These are phyloP conservation scores for Ageneiosus marmoratus DNA, from an alignment of 2,113 vertebrate genomes.

Conservation along the genomic window DNA sequence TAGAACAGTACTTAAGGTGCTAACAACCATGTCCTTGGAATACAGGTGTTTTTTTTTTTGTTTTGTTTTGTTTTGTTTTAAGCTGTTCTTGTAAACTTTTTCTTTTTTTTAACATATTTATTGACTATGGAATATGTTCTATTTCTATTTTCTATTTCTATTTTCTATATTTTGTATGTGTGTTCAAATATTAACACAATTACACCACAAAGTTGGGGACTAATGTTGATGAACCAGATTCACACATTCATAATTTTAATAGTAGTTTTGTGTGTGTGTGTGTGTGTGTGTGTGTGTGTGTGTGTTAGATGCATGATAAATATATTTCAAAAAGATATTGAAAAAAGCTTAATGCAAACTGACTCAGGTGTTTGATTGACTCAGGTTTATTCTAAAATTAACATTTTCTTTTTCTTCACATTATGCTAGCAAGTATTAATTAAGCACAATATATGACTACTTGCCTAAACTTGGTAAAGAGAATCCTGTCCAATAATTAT, in stretches of 20 bases:
- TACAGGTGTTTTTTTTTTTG: constrained; percentile 2
- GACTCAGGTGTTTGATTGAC: neutral
- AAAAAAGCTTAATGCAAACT: neutral
- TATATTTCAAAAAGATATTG: neutral
- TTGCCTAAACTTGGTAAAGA: neutral
- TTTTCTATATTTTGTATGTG: neutral
- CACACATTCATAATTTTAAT: neutral
- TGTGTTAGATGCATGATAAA: neutral
- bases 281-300: too few species aligned
- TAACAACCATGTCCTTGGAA: constrained; percentile 29
- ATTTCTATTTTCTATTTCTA: too few species aligned
- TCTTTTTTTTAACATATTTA: neutral
- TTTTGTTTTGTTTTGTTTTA: too few species aligned
- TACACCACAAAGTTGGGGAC: too few species aligned
- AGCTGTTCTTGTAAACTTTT: neutral
- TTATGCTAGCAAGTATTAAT: neutral
- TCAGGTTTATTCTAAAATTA: neutral
- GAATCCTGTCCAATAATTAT: neutral
- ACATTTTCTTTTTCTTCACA: neutral
- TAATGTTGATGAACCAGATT: neutral
- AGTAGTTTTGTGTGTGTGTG: too few species aligned
- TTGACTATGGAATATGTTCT: neutral
- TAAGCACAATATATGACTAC: neutral
- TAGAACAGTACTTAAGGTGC: constrained; percentile 19
- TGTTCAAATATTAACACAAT: too few species aligned